Base-by-base conservation (phyloP, 2,888 invertebrate species). In the Alviniconcha strummeri region DNA sequence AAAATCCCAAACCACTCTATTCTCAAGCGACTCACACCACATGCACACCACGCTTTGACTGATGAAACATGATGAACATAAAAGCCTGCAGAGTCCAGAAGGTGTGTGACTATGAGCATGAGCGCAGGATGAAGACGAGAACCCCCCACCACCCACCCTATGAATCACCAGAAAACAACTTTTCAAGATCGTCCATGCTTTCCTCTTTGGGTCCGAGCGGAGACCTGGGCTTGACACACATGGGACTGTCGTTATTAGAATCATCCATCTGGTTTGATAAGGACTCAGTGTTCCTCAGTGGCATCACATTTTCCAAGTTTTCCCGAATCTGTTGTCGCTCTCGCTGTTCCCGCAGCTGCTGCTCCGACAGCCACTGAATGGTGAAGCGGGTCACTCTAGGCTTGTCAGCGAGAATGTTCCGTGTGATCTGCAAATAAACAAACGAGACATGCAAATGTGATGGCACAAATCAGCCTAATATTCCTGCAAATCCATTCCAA, bases 351-450 rank as follows among this genome's bases (percentile, higher is more conserved):
- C 55, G 67, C 17, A 57, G 57, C 19, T 72, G 71, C 36, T 83
- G 57, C n/a, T 83, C 83, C 1, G 55, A 78, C 13, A 94, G 98
- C 99, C 99, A 99, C 92, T 99, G 98, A 81, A 99, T 99, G 94
- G 98, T 98, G 94, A 99, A 99, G 88, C 97, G 95, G 5, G 99
- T 99, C 5, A 99, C 99, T 91, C 99, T 95, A 0, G 99, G 99
- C 94, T 98, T 97, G 3, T 97, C 96, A 0, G 97, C 97, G 67
- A 97, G 94, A 85, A 97, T 97, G 94, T 97, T 97, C 88, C 97
- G 95, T 75, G 96, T 95, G 17, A 96, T 95, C 95, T 94, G 89
- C n/a, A 90, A 87, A 78, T n/a, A 72, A 36, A 36, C 36, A 36
- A 36, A 36, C 36, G 36, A 36, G 36, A 36, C 36, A 36, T 36